Evolutionary conservation across 2,888 invertebrate genomes (phyloP).

Genomic region (Coenonympha arcania): DNA sequence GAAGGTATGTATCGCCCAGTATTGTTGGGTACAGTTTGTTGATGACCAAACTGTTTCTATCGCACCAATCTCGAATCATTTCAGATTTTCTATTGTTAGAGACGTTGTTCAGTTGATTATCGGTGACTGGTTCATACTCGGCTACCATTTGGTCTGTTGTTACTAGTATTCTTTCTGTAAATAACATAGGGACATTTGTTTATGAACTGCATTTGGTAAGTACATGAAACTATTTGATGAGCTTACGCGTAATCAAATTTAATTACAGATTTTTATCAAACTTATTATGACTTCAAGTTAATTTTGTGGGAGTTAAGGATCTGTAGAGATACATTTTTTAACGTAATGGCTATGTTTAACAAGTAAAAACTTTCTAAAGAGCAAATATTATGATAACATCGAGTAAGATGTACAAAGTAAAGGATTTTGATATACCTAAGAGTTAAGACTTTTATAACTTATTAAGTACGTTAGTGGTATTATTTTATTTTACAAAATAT

Average conservation of each 20-base stretch:
- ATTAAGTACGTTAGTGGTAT: no score
- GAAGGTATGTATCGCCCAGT: constrained; percentile 50
- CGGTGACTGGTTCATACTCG: constrained; percentile 67
- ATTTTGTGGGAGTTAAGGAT: background rate
- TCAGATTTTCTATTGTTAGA: constrained; percentile 53
- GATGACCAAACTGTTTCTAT: constrained; percentile 53
- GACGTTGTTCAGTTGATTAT: constrained; percentile 43
- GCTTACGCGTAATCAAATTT: background rate
- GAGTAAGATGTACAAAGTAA: no score
- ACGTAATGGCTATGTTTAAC: background rate
- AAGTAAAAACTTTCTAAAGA: background rate
- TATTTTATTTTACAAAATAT: no score
- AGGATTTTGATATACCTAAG: no score
- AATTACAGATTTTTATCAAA: no score
- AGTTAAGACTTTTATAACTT: no score
- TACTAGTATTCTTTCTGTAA: constrained; percentile 77
- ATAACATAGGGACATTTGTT: background rate
- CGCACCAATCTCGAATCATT: constrained; percentile 63
- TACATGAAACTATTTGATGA: background rate
- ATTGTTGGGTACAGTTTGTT: constrained; percentile 67
- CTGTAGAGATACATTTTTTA: background rate
- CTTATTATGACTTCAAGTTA: background rate
- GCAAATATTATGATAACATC: background rate
- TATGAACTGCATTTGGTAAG: no score
- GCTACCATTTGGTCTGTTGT: constrained; percentile 75